Evolutionary conservation across 2,797 vertebrate species (phyloP), one percentile per base, ranked within the genome.

Genomic region (Pangasius mekongensis): DNA sequence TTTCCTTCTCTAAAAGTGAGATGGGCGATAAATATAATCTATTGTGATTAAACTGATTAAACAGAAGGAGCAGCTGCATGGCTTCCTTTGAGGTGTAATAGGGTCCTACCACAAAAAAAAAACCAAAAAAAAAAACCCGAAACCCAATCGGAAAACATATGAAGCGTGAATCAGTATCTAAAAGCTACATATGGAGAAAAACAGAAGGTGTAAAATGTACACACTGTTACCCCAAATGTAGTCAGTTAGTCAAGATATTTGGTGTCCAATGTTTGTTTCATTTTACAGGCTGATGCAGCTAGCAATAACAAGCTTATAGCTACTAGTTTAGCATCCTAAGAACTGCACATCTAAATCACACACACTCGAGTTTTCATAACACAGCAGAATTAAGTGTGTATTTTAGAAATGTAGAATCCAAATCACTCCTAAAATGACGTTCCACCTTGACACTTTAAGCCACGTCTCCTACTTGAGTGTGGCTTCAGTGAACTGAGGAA

Each of bases 31-130:
- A 54, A 76, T 52, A 76, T 62, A 77, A 84, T 49, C 54, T 64
- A 64, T 80, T 87, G 80, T 62, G 66, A 71, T 82, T 71, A 73
- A 60, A 43, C 7, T 47, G 6, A 73, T 83, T 49, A 47, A 58
- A 64, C 58, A 49, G 85, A 27, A 64, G 16, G 16, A 4, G 58
- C 62, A 84, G 83, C 64, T 84, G 62, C 47, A 84, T n/a, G 3
- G 62, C 16, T 13, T 84, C 43, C 83, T 18, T 6, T 1, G 43
- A 30, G 81, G 27, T 18, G 80, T 3, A 20, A 18, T 16, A 7
- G 24, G 24, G 49, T 30, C n/a, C 27, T n/a, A 13, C 9, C 16
- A n/a, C 3, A 39, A 39, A 39, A 39, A 39, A 36, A 33, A 1
- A 33, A 33, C 33, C 33, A 47, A 20, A 8, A 11, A 33, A 22